Evolutionary conservation across 2,113 vertebrate genomes (phyloP).

Genomic region (Callorhinus ursinus): DNA sequence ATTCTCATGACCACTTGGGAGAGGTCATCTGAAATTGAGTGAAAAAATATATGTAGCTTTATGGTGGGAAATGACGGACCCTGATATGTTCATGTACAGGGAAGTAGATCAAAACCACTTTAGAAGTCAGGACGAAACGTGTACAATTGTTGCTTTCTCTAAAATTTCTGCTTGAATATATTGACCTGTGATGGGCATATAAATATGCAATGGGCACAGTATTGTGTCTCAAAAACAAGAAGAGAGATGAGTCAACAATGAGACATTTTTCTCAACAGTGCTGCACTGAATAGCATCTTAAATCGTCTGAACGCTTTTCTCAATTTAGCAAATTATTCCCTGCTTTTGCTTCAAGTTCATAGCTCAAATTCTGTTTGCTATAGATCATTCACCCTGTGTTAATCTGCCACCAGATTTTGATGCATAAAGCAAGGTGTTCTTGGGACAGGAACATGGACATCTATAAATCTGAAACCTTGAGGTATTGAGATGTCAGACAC

Average conservation of each 20-base stretch:
- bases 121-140: background rate
- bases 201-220: background rate
- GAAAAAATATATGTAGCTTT: background rate
- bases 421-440: slow-evolving; percentile 35
- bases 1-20: background rate
- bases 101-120: background rate
- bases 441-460: background rate
- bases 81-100: background rate
- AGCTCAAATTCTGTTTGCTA: background rate
- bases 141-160: background rate
- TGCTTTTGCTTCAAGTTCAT: background rate
- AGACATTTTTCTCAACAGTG: background rate
- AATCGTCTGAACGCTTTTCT: background rate
- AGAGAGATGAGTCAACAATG: background rate
- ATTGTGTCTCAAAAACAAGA: background rate
- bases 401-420: slow-evolving; percentile 39
- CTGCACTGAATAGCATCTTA: background rate
- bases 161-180: background rate
- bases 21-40: background rate
- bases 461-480: slow-evolving; percentile 48
- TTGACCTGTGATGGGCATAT: background rate
- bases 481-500: slow-evolving; percentile 16
- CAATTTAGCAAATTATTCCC: slow-evolving; percentile 40
- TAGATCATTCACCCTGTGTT: slow-evolving; percentile 61
- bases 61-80: background rate